Evolutionary conservation across 2,888 invertebrate species (phyloP).

Genomic region (Lymantria monacha): DNA sequence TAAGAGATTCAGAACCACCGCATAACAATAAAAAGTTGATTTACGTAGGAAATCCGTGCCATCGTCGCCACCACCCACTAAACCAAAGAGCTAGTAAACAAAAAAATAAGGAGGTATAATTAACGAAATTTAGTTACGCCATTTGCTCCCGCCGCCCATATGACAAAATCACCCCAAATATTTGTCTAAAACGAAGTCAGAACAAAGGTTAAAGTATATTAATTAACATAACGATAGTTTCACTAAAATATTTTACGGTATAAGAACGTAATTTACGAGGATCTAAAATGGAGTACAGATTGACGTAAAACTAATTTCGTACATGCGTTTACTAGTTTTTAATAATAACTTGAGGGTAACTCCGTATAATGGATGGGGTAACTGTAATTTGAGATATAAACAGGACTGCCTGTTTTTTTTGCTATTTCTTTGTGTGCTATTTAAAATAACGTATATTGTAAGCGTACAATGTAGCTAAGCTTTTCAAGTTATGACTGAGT

Average conservation of each 20-base stretch:
- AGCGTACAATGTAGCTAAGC: too few species aligned
- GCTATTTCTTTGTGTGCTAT: neutral
- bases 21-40: too few species aligned
- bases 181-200: constrained; percentile 22
- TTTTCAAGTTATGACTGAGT: too few species aligned
- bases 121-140: neutral
- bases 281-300: constrained; percentile 56
- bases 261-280: constrained; percentile 59
- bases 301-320: constrained; percentile 68
- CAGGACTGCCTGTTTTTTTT: neutral
- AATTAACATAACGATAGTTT: constrained; percentile 59
- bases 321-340: constrained; percentile 56
- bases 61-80: too few species aligned
- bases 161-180: constrained; percentile 20
- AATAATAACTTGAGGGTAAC: constrained; percentile 52
- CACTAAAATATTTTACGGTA: constrained; percentile 57
- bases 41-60: too few species aligned
- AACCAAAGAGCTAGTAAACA: too few species aligned
- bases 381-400: constrained; percentile 2
- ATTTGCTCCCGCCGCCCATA: neutral
- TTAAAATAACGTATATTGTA: too few species aligned
- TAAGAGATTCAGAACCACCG: too few species aligned
- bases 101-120: too few species aligned
- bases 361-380: constrained; percentile 30
- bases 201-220: constrained; percentile 37